Evolutionary conservation across 2,797 vertebrate genomes (phyloP).

Genomic region (Yasuhikotakia modesta): DNA sequence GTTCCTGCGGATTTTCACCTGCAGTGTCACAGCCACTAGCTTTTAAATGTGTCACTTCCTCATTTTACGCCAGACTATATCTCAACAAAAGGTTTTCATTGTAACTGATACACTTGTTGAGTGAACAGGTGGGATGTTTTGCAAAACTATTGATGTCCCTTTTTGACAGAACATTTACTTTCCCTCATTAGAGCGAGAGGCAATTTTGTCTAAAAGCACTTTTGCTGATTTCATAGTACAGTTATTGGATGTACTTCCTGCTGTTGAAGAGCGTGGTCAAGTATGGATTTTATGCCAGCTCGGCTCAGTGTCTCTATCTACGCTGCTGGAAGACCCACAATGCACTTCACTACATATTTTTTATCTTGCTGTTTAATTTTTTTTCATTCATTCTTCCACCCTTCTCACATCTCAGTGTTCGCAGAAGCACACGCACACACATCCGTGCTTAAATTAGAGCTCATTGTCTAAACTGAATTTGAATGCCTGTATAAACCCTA

Average conservation of each 20-base stretch:
- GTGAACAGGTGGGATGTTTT: constrained; percentile 36
- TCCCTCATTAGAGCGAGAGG: constrained; percentile 17
- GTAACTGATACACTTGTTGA: constrained; percentile 21
- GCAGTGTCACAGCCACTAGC: background rate
- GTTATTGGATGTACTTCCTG: constrained; percentile 51
- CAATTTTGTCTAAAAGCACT: constrained; percentile 20
- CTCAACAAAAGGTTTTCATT: background rate
- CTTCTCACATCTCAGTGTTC: background rate
- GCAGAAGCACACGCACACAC: constrained; percentile 8
- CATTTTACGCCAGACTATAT: background rate
- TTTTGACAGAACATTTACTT: constrained; percentile 32
- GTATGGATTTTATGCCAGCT: constrained; percentile 61
- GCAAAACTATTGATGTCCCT: constrained; percentile 7
- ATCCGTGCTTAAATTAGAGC: background rate
- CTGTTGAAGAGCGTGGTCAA: constrained; percentile 52
- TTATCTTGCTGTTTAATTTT: background rate
- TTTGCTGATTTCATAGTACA: constrained; percentile 43
- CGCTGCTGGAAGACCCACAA: constrained; percentile 14
- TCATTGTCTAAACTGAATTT: background rate
- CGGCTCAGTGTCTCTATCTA: constrained; percentile 43
- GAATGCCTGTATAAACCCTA: background rate
- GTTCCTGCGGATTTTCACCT: background rate
- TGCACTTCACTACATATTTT: constrained; percentile 29
- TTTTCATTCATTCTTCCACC: background rate
- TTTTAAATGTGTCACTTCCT: background rate